Percentiles rank a stretch among this genome's conserved stretches.
These are phyloP conservation scores for Indicator maculatus DNA, from an alignment of 2,113 vertebrate species.

Conservation along the genomic window DNA sequence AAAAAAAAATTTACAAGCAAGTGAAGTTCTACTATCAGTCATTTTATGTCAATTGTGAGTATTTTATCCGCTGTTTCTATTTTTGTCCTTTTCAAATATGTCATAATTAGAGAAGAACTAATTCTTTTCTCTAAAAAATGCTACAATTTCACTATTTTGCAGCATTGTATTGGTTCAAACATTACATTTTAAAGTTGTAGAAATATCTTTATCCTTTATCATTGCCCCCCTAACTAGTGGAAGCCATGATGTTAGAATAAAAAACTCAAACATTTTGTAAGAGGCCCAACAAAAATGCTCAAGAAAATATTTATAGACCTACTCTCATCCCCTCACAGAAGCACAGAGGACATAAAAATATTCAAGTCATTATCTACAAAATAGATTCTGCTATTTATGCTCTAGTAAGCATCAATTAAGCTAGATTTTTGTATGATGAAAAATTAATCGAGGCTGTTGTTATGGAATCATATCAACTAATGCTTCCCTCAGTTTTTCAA, in stretches of 20 bases:
- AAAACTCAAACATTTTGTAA: neutral
- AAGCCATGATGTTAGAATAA: neutral
- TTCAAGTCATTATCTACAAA: neutral
- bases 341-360: neutral
- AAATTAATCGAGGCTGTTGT: neutral
- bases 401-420: neutral
- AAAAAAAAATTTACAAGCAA: neutral
- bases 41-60: neutral
- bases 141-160: neutral
- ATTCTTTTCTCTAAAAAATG: neutral
- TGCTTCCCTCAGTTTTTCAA: neutral
- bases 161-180: neutral
- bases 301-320: neutral
- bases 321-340: neutral
- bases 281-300: neutral
- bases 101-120: neutral
- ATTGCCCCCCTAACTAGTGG: neutral
- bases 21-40: neutral
- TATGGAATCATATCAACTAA: neutral
- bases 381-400: neutral
- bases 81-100: neutral
- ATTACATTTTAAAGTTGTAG: neutral
- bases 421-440: neutral
- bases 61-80: constrained; percentile 5
- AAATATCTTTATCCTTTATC: neutral